Evolutionary conservation across 2,797 vertebrate species (phyloP).

Genomic region (Lagorchestes hirsutus): DNA sequence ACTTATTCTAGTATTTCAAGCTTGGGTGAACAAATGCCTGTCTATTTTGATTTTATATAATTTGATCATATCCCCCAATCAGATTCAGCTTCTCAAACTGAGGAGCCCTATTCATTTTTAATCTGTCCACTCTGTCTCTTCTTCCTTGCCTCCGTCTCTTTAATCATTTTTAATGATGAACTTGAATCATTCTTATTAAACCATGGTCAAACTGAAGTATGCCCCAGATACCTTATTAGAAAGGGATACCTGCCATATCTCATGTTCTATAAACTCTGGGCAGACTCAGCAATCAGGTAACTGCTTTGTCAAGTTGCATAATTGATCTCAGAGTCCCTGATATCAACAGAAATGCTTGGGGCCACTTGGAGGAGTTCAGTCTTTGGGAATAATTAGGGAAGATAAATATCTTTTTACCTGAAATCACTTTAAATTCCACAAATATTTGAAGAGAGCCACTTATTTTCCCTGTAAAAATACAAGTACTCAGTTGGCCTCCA

Average conservation of each 20-base stretch:
- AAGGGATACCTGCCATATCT: constrained; percentile 10
- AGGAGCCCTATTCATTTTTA: background rate
- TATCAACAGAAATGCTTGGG: constrained; percentile 39
- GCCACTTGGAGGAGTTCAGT: background rate
- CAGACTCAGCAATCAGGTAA: constrained; percentile 27
- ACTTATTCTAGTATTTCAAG: background rate
- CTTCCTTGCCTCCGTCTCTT: background rate
- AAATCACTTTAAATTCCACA: constrained; percentile 61
- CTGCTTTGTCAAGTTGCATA: constrained; percentile 47
- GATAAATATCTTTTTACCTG: constrained; percentile 37
- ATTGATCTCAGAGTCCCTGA: background rate
- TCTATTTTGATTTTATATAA: background rate
- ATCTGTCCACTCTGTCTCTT: background rate
- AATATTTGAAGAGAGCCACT: constrained; percentile 59
- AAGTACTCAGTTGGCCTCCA: background rate
- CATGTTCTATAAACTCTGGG: constrained; percentile 3
- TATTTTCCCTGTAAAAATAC: background rate
- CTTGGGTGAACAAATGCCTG: background rate
- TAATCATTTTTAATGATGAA: background rate
- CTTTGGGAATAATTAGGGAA: constrained; percentile 56
- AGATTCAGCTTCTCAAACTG: background rate
- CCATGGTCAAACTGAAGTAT: constrained; percentile 10
- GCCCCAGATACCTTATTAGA: constrained; percentile 19
- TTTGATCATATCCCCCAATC: background rate
- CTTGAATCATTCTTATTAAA: constrained; percentile 18